Conservation (phyloP, 2,113 vertebrate species). For the Sander vitreus region DNA sequence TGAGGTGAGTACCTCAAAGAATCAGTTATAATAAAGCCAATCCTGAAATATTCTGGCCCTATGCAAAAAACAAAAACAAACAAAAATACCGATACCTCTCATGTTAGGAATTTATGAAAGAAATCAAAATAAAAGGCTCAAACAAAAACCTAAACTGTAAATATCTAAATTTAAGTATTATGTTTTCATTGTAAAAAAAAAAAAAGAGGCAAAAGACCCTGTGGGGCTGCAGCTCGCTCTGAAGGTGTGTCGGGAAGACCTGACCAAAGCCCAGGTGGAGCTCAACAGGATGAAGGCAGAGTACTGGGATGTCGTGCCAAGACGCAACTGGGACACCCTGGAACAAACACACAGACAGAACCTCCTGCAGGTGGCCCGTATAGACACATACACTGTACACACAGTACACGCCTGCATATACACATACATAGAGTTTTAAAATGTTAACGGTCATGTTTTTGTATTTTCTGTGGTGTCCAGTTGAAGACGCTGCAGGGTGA, state of each 20-base stretch:
- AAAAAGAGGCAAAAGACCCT: conserved; percentile 75
- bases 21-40: background rate
- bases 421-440: background rate
- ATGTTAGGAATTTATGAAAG: background rate
- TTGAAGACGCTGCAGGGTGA: conserved; percentile 79
- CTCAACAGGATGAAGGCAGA: conserved; percentile 85
- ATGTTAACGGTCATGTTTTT: background rate
- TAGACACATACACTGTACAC: background rate
- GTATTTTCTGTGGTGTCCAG: conserved; percentile 66
- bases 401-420: background rate
- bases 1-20: conserved; percentile 81
- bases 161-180: background rate
- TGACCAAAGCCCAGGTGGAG: conserved; percentile 85
- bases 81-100: too few relatives aligned
- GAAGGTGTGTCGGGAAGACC: conserved; percentile 84
- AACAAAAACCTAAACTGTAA: background rate
- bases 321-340: conserved; percentile 85
- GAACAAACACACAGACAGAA: conserved; percentile 80
- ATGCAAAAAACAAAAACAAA: too few relatives aligned
- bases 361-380: conserved; percentile 81
- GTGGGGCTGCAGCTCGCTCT: conserved; percentile 85
- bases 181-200: conserved; percentile 26
- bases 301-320: conserved; percentile 87
- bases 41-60: background rate
- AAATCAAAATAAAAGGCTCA: background rate